Percentiles rank a stretch among this genome's conserved stretches.
Conservation (phyloP, 2,888 invertebrate species). For the Thysanoteuthis rhombus region DNA sequence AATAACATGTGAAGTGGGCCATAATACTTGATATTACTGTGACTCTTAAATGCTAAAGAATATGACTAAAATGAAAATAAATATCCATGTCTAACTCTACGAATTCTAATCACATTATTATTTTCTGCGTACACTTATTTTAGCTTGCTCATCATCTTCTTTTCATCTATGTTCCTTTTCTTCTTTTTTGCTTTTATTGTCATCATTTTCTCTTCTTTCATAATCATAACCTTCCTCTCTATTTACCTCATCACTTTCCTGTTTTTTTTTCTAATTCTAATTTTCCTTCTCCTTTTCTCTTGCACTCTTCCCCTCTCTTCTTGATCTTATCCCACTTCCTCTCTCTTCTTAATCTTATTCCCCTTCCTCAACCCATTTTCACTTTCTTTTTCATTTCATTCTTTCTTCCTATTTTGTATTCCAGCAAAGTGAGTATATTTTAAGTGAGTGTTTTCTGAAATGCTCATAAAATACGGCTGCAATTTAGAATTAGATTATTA, state of each 20-base stretch:
- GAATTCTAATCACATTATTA: too few relatives aligned
- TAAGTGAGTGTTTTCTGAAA: neutral
- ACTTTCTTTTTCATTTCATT: neutral
- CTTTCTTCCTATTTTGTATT: neutral
- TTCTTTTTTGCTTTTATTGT: neutral
- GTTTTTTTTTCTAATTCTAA: too few relatives aligned
- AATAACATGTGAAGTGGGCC: neutral
- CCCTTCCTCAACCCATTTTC: neutral
- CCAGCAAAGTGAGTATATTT: neutral
- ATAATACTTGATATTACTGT: neutral
- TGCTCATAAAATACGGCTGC: neutral
- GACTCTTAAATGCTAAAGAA: neutral
- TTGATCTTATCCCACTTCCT: neutral
- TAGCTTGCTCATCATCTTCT: neutral
- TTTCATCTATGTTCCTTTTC: neutral
- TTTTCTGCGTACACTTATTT: neutral
- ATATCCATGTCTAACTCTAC: neutral
- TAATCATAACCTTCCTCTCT: neutral
- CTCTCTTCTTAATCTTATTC: neutral
- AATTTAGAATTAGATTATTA: neutral
- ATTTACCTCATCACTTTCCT: neutral
- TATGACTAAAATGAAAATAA: neutral
- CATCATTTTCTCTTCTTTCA: neutral
- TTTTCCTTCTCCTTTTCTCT: neutral
- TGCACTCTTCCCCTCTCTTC: neutral